Base-by-base conservation (phyloP, 2,113 vertebrate species). In the Antechinus flavipes region DNA sequence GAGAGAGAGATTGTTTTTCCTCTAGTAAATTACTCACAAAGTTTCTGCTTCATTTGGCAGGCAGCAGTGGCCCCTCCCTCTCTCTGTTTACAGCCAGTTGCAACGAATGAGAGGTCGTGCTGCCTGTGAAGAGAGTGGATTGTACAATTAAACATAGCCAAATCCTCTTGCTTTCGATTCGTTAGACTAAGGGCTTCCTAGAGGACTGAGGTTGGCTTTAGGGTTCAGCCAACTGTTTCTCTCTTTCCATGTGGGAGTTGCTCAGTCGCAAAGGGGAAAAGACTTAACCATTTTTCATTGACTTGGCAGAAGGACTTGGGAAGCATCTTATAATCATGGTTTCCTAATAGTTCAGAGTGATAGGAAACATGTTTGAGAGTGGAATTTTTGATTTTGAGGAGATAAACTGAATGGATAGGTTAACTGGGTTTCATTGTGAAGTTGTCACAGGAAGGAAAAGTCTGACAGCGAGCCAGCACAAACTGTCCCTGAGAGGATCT, bases 1-100 rank as follows among this genome's bases (percentile, higher is more conserved):
- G 42, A 46, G 27, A 3, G 96, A 94, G 96, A 97, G 96, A 98
- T 98, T 98, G 98, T 98, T 98, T 98, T 97, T 97, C 97, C 96
- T 94, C 97, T 47, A 93, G 0, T n/a, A 68, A 98, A 91, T 98
- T 97, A 96, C 98, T 98, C 98, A 91, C 97, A 91, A 56, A 95
- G 97, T 97, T 97, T 96, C 98, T 98, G 98, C 98, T 98, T 93
- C 95, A 96, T 97, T 97, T 98, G 98, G 97, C 98, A 97, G 94
- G 94, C 94, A 3, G 42, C 56, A 9, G 54, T 0, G 7, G 96
- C 97, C 97, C 98, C 98, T 98, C 98, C 98, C 98, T 97, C 93
- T 35, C 97, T 94, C 97, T 98, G 98, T 98, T 98, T 97, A 98
- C 98, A 96, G 98, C 97, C 95, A 24, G 95, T 93, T 98, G 93